Percentiles rank a stretch among this genome's conserved stretches.
phyloP scores from a whole-genome alignment of 2,113 vertebrate species.

The Pelusios castaneus region DNA sequence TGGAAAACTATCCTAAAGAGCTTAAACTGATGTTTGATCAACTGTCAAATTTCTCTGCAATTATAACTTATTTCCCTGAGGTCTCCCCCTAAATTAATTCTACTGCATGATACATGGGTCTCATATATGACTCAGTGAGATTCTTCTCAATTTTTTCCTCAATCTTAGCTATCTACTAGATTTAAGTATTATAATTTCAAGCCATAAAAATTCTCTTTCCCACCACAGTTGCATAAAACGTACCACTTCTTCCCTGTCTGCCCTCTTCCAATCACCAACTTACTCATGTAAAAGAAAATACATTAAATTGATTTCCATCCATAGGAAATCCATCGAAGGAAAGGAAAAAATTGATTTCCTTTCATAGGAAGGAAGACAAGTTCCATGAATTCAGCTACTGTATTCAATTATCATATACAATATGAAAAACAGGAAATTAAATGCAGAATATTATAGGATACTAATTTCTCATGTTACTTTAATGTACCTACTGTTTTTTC shows the following conservation, averaged over 20 bases:
- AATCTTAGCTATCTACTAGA: background rate
- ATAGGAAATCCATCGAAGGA: constrained; percentile 52
- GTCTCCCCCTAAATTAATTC: constrained; percentile 23
- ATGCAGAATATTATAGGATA: constrained; percentile 17
- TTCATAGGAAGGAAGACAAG: constrained; percentile 45
- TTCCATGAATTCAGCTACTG: constrained; percentile 57
- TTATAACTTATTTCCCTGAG: constrained; percentile 33
- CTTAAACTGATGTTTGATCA: constrained; percentile 16
- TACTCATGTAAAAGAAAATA: constrained; percentile 34
- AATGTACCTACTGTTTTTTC: constrained; percentile 27
- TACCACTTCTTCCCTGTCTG: background rate
- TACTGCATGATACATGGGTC: background rate
- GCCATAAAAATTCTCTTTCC: constrained; percentile 32
- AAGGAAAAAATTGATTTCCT: constrained; percentile 51
- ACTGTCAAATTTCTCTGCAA: constrained; percentile 23
- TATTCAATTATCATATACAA: constrained; percentile 30
- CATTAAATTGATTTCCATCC: constrained; percentile 49
- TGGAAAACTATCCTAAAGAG: background rate
- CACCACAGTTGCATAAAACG: background rate
- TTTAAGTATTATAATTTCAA: constrained; percentile 56
- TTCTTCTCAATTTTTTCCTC: constrained; percentile 19
- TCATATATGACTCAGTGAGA: background rate
- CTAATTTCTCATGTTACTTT: constrained; percentile 23
- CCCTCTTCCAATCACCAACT: constrained; percentile 4
- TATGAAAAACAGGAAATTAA: constrained; percentile 58